A percentile compares a stretch with the other conserved stretches of the same genome.
Evolutionary conservation across 2,797 vertebrate genomes (phyloP).

Genomic region (Parauchenoglanis ngamensis): DNA sequence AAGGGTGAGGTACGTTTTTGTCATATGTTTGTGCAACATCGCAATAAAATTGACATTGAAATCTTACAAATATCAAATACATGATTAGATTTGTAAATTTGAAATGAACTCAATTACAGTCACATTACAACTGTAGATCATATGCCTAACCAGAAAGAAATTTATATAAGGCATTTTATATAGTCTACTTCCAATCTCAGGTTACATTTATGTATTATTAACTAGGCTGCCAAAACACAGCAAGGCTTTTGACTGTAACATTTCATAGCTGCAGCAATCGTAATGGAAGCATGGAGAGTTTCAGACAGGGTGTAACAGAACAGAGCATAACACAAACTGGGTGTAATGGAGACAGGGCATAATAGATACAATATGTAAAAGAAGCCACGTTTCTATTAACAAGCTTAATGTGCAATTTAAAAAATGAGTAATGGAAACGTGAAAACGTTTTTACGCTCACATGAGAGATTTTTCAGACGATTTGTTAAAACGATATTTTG

Average conservation of each 20-base stretch:
- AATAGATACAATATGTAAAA: no score
- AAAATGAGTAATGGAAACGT: no score
- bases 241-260: not conserved
- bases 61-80: not conserved
- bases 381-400: no score
- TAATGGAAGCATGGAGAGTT: not conserved
- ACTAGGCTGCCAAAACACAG: not conserved
- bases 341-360: not conserved
- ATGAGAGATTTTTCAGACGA: no score
- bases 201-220: not conserved
- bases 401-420: no score
- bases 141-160: not conserved
- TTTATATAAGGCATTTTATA: not conserved
- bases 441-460: no score
- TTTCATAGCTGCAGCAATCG: not conserved
- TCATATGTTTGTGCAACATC: not conserved
- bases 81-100: not conserved
- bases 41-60: not conserved
- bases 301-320: not conserved
- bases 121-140: not conserved
- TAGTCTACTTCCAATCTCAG: not conserved
- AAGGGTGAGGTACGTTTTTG: not conserved
- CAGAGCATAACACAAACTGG: not conserved
- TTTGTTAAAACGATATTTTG: no score
- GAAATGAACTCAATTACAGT: not conserved